These are phyloP conservation scores for Iselma pallidipennis DNA, from an alignment of 2,888 invertebrate genomes.

Conservation along the genomic window DNA sequence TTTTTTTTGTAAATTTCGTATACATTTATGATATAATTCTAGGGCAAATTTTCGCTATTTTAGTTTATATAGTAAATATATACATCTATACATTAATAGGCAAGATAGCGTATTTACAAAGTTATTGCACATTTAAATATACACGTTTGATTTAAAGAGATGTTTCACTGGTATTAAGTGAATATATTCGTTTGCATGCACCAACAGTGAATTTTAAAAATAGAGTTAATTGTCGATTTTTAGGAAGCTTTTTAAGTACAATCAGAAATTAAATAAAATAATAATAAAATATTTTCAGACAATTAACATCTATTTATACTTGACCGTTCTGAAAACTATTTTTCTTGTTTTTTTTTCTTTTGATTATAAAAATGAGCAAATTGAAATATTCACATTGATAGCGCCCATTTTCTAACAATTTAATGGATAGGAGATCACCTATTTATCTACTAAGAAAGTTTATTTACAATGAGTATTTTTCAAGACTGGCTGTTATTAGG, in stretches of 20 bases:
- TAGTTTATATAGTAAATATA: slow-evolving; percentile 42
- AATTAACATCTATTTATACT: slow-evolving; percentile 22
- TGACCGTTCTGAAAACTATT: slow-evolving; percentile 17
- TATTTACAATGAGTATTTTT: slow-evolving; percentile 53
- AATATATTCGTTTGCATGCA: slow-evolving; percentile 27
- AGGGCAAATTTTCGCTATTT: slow-evolving; percentile 31
- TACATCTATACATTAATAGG: slow-evolving; percentile 56
- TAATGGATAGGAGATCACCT: slow-evolving; percentile 50
- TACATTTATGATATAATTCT: slow-evolving; percentile 48
- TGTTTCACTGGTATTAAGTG: slow-evolving; percentile 22
- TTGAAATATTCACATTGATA: slow-evolving; percentile 47
- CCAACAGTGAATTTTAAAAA: slow-evolving; percentile 22
- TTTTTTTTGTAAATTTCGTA: slow-evolving; percentile 41
- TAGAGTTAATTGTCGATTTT: slow-evolving; percentile 16
- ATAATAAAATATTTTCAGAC: slow-evolving; percentile 17
- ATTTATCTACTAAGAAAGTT: slow-evolving; percentile 36
- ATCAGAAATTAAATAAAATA: slow-evolving; percentile 4
- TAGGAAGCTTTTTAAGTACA: slow-evolving; percentile 21
- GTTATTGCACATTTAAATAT: slow-evolving; percentile 58
- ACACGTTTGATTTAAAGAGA: slow-evolving; percentile 37
- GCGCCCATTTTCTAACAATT: slow-evolving; percentile 45
- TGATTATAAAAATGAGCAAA: slow-evolving; percentile 48
- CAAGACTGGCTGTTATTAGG: slow-evolving; percentile 47
- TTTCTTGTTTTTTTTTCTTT: not conserved
- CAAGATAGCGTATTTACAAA: slow-evolving; percentile 53